A percentile compares a stretch with the other conserved stretches of the same genome.
Evolutionary conservation across 1,140 invertebrate genomes (phyloP).

Genomic region (Drosophila subpulchrella): DNA sequence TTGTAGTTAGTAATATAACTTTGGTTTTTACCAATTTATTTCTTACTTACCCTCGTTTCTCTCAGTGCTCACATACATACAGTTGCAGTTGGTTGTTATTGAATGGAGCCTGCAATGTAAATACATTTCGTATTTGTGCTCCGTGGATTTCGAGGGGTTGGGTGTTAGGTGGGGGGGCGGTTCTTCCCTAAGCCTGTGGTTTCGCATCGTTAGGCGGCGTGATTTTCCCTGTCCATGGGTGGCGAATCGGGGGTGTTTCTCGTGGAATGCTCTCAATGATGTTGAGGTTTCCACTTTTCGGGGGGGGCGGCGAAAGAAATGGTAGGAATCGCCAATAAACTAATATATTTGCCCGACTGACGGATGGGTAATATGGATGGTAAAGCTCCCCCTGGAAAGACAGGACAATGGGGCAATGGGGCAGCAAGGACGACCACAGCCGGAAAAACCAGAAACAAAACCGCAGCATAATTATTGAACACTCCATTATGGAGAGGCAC

Average conservation of each 20-base stretch:
- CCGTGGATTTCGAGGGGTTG: slow-evolving; percentile 5
- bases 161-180: background rate
- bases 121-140: slow-evolving; percentile 58
- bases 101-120: slow-evolving; percentile 53
- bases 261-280: slow-evolving; percentile 29
- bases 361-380: slow-evolving; percentile 1
- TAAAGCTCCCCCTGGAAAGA: background rate
- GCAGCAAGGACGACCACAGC: slow-evolving; percentile 17
- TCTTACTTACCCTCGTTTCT: background rate
- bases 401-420: slow-evolving; percentile 6
- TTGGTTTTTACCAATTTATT: too few relatives aligned
- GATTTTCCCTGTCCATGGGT: slow-evolving; percentile 37
- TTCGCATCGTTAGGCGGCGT: slow-evolving; percentile 44
- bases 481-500: slow-evolving; percentile 54
- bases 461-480: slow-evolving; percentile 68
- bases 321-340: slow-evolving; percentile 34
- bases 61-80: background rate
- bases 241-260: background rate
- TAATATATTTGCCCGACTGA: slow-evolving; percentile 46
- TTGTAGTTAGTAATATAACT: too few relatives aligned
- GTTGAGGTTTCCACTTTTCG: slow-evolving; percentile 31
- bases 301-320: background rate
- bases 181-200: slow-evolving; percentile 36
- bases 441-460: slow-evolving; percentile 34
- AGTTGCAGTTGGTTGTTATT: slow-evolving; percentile 47